Evolutionary conservation across 2,888 invertebrate genomes (phyloP).

Genomic region (Clepsis dumicolana): DNA sequence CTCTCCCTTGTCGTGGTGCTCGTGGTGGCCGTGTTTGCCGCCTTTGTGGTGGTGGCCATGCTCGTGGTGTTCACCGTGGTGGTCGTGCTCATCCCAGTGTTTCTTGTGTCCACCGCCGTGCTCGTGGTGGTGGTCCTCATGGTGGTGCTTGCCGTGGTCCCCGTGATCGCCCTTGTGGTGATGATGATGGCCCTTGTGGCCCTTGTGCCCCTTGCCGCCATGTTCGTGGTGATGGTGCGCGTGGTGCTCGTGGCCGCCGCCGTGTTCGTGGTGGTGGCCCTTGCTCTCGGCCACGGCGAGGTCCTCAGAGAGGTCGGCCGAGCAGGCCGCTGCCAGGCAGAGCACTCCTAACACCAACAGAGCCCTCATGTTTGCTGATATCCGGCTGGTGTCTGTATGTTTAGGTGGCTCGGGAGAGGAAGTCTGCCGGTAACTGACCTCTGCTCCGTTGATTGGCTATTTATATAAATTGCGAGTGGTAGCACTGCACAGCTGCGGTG

Average conservation of each 20-base stretch:
- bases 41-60: slow-evolving; percentile 92
- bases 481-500: slow-evolving; percentile 62
- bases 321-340: slow-evolving; percentile 71
- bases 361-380: slow-evolving; percentile 65
- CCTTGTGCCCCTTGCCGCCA: slow-evolving; percentile 91
- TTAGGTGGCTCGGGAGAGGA: slow-evolving; percentile 61
- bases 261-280: slow-evolving; percentile 83
- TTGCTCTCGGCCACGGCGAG: slow-evolving; percentile 83
- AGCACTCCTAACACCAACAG: slow-evolving; percentile 69
- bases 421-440: slow-evolving; percentile 78
- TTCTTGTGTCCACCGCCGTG: slow-evolving; percentile 93
- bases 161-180: slow-evolving; percentile 92
- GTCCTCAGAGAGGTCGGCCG: slow-evolving; percentile 65
- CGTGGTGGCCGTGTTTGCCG: slow-evolving; percentile 92
- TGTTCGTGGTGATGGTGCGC: slow-evolving; percentile 89
- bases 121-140: slow-evolving; percentile 90
- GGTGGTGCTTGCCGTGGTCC: slow-evolving; percentile 91
- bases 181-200: slow-evolving; percentile 91
- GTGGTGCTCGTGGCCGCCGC: slow-evolving; percentile 89
- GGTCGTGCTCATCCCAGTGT: slow-evolving; percentile 91
- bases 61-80: slow-evolving; percentile 92
- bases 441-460: slow-evolving; percentile 70
- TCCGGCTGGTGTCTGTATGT: slow-evolving; percentile 25
- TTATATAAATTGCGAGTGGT: slow-evolving; percentile 73
- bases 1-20: slow-evolving; percentile 94